Evolutionary conservation across 1,140 invertebrate genomes (phyloP).

Genomic region (Orussus abietinus): DNA sequence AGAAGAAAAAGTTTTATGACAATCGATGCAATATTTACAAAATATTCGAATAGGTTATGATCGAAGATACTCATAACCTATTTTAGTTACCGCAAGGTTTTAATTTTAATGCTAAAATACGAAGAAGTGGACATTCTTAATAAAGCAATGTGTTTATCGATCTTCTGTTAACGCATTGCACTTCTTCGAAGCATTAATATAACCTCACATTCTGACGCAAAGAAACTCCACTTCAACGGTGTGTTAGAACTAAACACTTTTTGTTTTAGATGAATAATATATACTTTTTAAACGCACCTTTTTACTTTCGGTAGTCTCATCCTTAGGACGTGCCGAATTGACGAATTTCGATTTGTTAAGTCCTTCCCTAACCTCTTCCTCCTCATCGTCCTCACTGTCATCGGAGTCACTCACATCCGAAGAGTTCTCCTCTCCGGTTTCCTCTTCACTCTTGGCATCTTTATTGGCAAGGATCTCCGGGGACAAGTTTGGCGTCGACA

Average conservation of each 20-base stretch:
- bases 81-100: neutral
- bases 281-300: slow-evolving; percentile 54
- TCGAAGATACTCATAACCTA: slow-evolving; percentile 1
- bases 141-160: too few species aligned
- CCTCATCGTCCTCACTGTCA: slow-evolving; percentile 47
- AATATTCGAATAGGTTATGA: slow-evolving; percentile 5
- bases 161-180: too few species aligned
- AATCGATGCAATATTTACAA: too few species aligned
- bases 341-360: slow-evolving; percentile 64
- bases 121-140: too few species aligned
- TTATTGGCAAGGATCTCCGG: slow-evolving; percentile 43
- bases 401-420: slow-evolving; percentile 42
- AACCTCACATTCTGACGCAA: too few species aligned
- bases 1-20: neutral
- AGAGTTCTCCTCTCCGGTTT: slow-evolving; percentile 25
- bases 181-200: too few species aligned
- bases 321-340: slow-evolving; percentile 69
- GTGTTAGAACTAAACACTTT: too few species aligned
- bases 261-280: neutral
- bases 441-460: slow-evolving; percentile 34
- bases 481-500: slow-evolving; percentile 64
- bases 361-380: slow-evolving; percentile 49
- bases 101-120: neutral
- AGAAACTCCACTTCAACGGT: too few species aligned
- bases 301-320: slow-evolving; percentile 84